phyloP scores from a whole-genome alignment of 64 coral and sea anemone species.

The Dendronephthya gigantea region DNA sequence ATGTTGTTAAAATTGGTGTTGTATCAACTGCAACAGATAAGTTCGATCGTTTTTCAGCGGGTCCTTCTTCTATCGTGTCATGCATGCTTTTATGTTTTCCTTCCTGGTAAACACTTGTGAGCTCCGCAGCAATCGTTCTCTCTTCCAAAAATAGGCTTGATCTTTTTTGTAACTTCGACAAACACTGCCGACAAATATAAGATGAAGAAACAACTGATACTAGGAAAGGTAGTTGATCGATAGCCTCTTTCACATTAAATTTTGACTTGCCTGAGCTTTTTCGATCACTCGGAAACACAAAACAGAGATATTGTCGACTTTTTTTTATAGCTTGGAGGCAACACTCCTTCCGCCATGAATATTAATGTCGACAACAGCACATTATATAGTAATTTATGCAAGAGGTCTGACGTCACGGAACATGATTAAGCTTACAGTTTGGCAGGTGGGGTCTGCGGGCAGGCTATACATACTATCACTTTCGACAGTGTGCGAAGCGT shows the following conservation, averaged over 20 bases:
- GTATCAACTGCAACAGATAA: not conserved
- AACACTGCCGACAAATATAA: not conserved
- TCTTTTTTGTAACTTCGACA: not conserved
- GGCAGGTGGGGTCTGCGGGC: not conserved
- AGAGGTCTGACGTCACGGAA: not conserved
- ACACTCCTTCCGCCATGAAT: not conserved
- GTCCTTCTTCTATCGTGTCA: not conserved
- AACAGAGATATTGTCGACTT: not conserved
- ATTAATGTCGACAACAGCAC: not conserved
- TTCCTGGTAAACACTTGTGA: not conserved
- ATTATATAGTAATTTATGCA: not conserved
- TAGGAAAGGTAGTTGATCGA: not conserved
- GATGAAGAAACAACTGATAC: not conserved
- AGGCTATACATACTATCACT: not conserved
- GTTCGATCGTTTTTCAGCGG: not conserved
- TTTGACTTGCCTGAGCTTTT: not conserved
- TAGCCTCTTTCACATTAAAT: not conserved
- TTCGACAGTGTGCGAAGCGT: not conserved
- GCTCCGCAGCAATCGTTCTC: not conserved
- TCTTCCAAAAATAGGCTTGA: not conserved
- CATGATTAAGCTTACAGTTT: not conserved
- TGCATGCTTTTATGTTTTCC: not conserved
- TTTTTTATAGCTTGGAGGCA: not conserved
- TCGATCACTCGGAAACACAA: not conserved
- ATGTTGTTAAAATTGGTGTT: not conserved